A percentile compares a stretch with the other conserved stretches of the same genome.
These are phyloP conservation scores for Cacoxenus indagator DNA, from an alignment of 2,888 invertebrate species.

Conservation along the genomic window DNA sequence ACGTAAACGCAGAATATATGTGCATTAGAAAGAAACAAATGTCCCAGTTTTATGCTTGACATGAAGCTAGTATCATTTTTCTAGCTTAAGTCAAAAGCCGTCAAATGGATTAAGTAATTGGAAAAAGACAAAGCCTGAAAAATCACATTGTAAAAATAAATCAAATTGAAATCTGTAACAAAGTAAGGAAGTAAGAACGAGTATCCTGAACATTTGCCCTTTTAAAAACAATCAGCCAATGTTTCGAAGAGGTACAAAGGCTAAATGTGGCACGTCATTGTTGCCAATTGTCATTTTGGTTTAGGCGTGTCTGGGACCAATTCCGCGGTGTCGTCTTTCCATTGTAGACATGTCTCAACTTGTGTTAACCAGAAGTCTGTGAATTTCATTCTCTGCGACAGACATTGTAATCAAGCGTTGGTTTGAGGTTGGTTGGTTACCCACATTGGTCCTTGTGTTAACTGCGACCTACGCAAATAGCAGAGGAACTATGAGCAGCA, in stretches of 20 bases:
- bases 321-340: neutral
- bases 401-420: slow-evolving; percentile 19
- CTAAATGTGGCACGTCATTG: slow-evolving; percentile 17
- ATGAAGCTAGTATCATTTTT: slow-evolving; percentile 42
- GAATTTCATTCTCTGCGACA: slow-evolving; percentile 26
- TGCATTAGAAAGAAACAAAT: slow-evolving; percentile 37
- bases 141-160: neutral
- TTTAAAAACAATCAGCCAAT: neutral
- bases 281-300: slow-evolving; percentile 3
- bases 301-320: neutral
- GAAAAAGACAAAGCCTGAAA: neutral
- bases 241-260: neutral
- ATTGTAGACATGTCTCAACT: slow-evolving; percentile 8
- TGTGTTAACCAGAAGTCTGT: slow-evolving; percentile 32
- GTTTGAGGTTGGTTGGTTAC: neutral
- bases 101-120: slow-evolving; percentile 29
- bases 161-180: slow-evolving; percentile 22
- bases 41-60: slow-evolving; percentile 45
- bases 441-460: no score
- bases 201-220: neutral
- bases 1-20: neutral
- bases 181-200: slow-evolving; percentile 43
- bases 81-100: slow-evolving; percentile 24
- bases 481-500: neutral
- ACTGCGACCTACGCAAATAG: neutral